phyloP scores from a whole-genome alignment of 2,888 invertebrate species.

The Thymelicus acteon region DNA sequence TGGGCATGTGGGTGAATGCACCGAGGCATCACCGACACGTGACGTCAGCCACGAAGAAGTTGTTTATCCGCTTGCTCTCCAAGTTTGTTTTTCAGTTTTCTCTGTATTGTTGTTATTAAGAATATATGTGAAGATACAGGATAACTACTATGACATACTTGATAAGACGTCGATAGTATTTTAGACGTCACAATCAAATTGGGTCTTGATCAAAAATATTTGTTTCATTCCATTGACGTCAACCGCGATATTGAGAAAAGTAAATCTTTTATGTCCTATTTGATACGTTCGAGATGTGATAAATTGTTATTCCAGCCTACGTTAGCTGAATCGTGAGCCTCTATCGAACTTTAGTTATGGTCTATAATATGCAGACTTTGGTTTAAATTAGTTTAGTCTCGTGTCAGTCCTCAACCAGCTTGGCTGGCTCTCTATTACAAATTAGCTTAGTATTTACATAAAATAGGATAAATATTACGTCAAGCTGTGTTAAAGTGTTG shows the following conservation, averaged over 20 bases:
- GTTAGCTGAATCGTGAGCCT: neutral
- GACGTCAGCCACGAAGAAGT: no score
- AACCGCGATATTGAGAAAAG: conserved; percentile 2
- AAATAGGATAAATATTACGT: neutral
- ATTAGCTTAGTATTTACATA: no score
- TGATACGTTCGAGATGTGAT: neutral
- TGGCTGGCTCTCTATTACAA: conserved; percentile 3
- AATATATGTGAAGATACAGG: neutral
- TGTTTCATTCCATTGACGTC: conserved; percentile 28
- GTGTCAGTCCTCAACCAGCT: conserved; percentile 24
- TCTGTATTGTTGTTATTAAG: neutral
- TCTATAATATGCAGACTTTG: conserved; percentile 24
- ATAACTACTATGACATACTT: neutral
- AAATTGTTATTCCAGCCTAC: conserved; percentile 19
- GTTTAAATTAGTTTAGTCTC: conserved; percentile 23
- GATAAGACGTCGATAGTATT: conserved; percentile 18
- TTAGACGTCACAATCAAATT: conserved; percentile 21
- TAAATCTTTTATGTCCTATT: neutral
- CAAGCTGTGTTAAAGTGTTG: no score
- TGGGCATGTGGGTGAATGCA: no score
- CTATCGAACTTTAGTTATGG: conserved; percentile 27
- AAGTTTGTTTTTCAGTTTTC: no score
- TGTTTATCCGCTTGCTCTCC: no score
- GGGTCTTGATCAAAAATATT: conserved; percentile 29
- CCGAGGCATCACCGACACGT: no score